Evolutionary conservation across 92 coral and sea anemone species (phyloP).

Genomic region (Porites lobata): DNA sequence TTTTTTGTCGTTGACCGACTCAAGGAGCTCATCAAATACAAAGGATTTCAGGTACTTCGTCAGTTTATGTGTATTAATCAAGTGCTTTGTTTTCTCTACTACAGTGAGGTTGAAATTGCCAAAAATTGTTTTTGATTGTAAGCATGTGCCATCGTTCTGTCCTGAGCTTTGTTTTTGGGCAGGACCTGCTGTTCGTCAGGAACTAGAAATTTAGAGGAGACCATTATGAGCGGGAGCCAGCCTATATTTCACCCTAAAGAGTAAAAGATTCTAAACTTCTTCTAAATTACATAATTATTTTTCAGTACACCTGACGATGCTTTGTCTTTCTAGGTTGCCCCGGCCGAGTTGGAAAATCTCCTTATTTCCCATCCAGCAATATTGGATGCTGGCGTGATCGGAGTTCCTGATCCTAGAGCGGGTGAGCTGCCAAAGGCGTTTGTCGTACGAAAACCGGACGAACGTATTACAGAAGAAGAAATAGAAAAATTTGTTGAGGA

Average conservation of each 20-base stretch:
- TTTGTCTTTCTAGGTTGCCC: slow-evolving; percentile 66
- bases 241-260: no score
- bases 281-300: not conserved
- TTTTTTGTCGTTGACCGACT: slow-evolving; percentile 86
- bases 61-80: no score
- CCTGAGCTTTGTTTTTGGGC: no score
- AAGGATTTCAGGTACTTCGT: slow-evolving; percentile 76
- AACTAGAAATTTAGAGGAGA: no score
- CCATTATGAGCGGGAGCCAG: no score
- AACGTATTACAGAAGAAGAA: slow-evolving; percentile 70
- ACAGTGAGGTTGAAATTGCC: no score
- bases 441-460: slow-evolving; percentile 66
- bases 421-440: slow-evolving; percentile 89
- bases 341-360: slow-evolving; percentile 82
- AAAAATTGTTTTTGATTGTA: no score
- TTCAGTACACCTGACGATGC: not conserved
- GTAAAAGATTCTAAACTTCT: no score
- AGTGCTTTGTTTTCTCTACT: no score
- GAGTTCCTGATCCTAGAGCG: slow-evolving; percentile 76
- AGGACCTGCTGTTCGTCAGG: no score
- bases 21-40: slow-evolving; percentile 89
- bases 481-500: slow-evolving; percentile 63
- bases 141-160: no score
- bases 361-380: slow-evolving; percentile 86
- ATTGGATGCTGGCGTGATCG: slow-evolving; percentile 88